Conservation (phyloP, 2,888 invertebrate species). For the Psococerastis gibbosa region DNA sequence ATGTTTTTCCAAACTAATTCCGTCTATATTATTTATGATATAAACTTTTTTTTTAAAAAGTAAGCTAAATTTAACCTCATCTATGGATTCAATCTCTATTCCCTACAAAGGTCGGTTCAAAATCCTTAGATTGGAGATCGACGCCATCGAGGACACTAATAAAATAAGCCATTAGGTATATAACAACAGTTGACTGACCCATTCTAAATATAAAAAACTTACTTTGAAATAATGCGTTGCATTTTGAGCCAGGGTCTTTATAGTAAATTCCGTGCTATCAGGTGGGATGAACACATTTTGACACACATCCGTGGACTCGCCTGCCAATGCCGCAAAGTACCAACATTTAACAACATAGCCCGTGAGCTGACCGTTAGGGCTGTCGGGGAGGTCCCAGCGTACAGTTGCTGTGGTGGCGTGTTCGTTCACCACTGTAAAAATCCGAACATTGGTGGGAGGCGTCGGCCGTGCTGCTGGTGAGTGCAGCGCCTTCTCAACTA, state of each 20-base stretch:
- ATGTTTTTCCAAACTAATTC: no score
- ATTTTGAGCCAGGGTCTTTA: conserved; percentile 35
- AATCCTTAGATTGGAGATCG: no score
- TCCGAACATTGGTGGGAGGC: conserved; percentile 49
- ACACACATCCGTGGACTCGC: conserved; percentile 27
- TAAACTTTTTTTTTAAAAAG: no score
- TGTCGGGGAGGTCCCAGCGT: conserved; percentile 61
- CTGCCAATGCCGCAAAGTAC: conserved; percentile 28
- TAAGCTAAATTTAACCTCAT: no score
- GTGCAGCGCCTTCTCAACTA: conserved; percentile 38
- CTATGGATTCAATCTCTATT: no score
- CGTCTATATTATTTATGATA: no score
- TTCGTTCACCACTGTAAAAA: conserved; percentile 34
- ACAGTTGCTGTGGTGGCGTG: conserved; percentile 32
- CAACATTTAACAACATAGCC: conserved; percentile 57
- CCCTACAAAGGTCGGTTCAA: no score
- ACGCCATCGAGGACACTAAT: no score
- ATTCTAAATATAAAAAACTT: conserved; percentile 18
- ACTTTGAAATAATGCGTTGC: conserved; percentile 50
- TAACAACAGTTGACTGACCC: no score
- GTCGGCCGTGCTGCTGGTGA: conserved; percentile 70
- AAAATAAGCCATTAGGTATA: no score
- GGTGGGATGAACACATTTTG: conserved; percentile 27
- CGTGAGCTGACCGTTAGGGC: conserved; percentile 52
- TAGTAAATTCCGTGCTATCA: conserved; percentile 34